These are phyloP conservation scores for Illadopsis cleaveri DNA, from an alignment of 2,113 vertebrate species.

Conservation along the genomic window DNA sequence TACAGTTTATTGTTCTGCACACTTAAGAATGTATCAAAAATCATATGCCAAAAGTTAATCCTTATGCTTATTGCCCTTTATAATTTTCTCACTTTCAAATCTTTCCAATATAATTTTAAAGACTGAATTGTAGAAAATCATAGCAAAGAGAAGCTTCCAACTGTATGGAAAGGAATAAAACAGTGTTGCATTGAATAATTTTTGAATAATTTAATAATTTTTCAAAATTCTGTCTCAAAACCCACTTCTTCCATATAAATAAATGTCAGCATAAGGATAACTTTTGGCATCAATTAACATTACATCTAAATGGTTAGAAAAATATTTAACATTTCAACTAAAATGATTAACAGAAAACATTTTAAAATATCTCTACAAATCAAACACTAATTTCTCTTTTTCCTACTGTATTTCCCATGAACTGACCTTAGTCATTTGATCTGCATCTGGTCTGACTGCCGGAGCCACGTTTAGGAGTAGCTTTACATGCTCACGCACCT, in stretches of 20 bases:
- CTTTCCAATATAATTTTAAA: not conserved
- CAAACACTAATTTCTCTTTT: not conserved
- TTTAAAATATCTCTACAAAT: not conserved
- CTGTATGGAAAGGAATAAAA: not conserved
- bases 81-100: not conserved
- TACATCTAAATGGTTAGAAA: not conserved
- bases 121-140: not conserved
- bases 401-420: not conserved
- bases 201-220: not conserved
- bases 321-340: not conserved
- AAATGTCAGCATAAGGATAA: not conserved
- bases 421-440: constrained; percentile 97
- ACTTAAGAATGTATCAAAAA: not conserved
- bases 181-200: not conserved
- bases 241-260: not conserved
- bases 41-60: not conserved
- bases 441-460: constrained; percentile 92
- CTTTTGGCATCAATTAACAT: not conserved
- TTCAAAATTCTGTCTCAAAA: not conserved
- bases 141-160: not conserved
- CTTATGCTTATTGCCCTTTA: not conserved
- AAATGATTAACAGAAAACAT: not conserved
- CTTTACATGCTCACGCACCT: constrained; percentile 92
- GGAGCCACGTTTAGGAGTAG: constrained; percentile 92
- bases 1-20: not conserved